A percentile compares a stretch with the other conserved stretches of the same genome.
Evolutionary conservation across 1,140 invertebrate species (phyloP).

Genomic region (Mizuhopecten yessoensis): DNA sequence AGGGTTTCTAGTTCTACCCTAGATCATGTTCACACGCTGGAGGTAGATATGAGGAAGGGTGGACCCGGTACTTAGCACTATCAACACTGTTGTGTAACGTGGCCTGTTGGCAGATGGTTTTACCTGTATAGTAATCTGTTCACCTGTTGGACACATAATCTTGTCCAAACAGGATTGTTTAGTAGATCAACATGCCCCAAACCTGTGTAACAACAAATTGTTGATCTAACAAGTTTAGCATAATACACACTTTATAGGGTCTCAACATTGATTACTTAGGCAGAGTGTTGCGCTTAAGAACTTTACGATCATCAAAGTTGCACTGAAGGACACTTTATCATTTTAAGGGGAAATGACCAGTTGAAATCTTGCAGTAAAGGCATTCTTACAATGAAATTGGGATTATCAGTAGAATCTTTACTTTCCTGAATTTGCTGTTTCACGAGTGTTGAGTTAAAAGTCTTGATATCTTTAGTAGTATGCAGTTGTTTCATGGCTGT

Average conservation of each 20-base stretch:
- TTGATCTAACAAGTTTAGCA: conserved; percentile 9
- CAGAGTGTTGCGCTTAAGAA: background rate
- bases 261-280: background rate
- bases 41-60: conserved; percentile 7
- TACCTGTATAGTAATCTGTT: background rate
- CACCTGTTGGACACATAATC: conserved; percentile 28
- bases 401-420: no score
- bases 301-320: background rate
- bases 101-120: conserved; percentile 1
- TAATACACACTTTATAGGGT: conserved; percentile 19
- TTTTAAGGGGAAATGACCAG: no score
- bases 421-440: no score
- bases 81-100: conserved; percentile 16
- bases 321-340: background rate
- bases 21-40: conserved; percentile 24
- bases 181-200: background rate
- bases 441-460: no score
- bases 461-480: no score
- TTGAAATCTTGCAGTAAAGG: no score
- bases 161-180: conserved; percentile 33
- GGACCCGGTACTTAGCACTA: background rate
- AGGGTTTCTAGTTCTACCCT: background rate
- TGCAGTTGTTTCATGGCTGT: background rate
- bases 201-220: conserved; percentile 34
- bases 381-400: no score